Evolutionary conservation across 2,797 vertebrate genomes (phyloP), one percentile per base, ranked within the genome.

Genomic region (Pempheris klunzingeri): DNA sequence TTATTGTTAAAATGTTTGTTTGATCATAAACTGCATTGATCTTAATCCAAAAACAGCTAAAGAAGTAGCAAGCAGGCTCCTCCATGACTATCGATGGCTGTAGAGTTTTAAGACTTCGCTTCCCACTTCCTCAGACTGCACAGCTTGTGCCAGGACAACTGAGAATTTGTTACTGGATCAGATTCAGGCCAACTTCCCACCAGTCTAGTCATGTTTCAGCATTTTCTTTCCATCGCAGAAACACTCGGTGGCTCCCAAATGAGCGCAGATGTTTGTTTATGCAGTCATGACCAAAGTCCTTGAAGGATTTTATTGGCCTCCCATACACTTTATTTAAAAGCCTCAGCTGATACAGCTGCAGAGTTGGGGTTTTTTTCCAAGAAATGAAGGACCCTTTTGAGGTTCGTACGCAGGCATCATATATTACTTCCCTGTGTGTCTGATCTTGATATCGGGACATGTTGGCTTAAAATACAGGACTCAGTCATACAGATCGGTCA

Each of bases 201-300:
- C 67, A 57, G 88, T 91, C 83, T 80, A 50, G 71, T 91, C 89
- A 85, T 87, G 88, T 91, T 83, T 81, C 67, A 75, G 24, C 47
- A 10, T 73, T 67, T 82, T 61, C 49, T 76, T 52, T 2, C 20
- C 9, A 22, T 22, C 24, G 28, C 59, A 44, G 24, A 84, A 13
- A 34, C 58, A 8, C 63, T 54, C 39, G 59, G 69, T 77, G 54
- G 60, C 71, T 86, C 72, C 60, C 50, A 71, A 76, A 81, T 57
- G 59, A 75, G 66, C 59, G 72, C 82, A 83, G 82, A 75, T 90
- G 83, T 87, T 87, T 92, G 86, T 92, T 92, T 89, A 77, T 77
- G 82, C 77, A 87, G 80, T 64, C 58, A 34, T 46, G 52, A 32
- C n/a, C n/a, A 82, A 88, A 85, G 75, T 60, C 62, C 50, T 14